Evolutionary conservation across 2,888 invertebrate species (phyloP), one percentile per base, ranked within the genome.

Genomic region (Hemicrepidius hirtus): DNA sequence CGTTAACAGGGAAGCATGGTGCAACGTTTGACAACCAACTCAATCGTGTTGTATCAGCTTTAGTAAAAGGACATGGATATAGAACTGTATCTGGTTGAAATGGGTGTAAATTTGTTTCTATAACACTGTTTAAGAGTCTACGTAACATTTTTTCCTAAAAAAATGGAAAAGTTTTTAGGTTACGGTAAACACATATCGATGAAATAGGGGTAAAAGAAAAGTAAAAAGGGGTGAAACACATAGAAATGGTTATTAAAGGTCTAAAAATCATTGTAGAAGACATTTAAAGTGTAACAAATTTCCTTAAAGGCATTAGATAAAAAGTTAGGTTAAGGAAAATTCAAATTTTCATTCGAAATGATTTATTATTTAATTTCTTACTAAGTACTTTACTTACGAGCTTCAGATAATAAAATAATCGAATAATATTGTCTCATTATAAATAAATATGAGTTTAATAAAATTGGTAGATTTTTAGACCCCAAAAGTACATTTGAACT

Each of bases 1-100:
- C 88, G 75, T 88, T 88, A n/a, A 93, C 84, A 4, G 93, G 91
- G 84, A 93, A 93, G 85, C 93, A 93, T 37, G 93, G 93, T 44
- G 92, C 87, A 37, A 89, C 85, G 72, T 86, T 87, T 76, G 89
- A 88, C 71, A 93, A 83, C 92, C 93, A 93, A 32, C 80, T 80
- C 73, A 87, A 83, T 53, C 79, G 81, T 40, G 76, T 50, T 9
- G 83, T 82, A 57, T 87, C 86, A 20, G 75, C 66, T 68, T 79
- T 81, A 3, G 80, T 81, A 76, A 86, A 85, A 16, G 85, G 84
- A 49, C 80, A 80, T 1, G 82, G 82, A 75, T 83, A 82, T 21
- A 75, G 35, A 12, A 76, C 32, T 12, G 75, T 32, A 62, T 84
- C 84, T 37, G 79, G 60, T 21, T 81, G 81, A n/a, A 50, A 37